phyloP scores from a whole-genome alignment of 2,888 invertebrate species.

The Sinotaia quadrata region DNA sequence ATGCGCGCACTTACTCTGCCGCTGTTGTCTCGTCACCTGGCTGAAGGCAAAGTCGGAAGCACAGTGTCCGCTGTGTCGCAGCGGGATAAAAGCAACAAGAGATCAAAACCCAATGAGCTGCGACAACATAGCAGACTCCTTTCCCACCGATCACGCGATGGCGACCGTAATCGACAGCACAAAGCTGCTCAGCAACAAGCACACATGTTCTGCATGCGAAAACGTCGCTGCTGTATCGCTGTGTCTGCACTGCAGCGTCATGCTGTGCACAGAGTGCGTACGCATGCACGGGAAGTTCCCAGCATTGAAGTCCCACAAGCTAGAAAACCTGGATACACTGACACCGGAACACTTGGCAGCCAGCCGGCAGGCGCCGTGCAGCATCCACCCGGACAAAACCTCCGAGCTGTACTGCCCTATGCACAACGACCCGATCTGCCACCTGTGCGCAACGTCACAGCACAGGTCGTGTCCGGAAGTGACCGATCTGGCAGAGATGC shows the following conservation, averaged over 20 bases:
- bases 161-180: neutral
- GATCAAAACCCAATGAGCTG: neutral
- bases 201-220: neutral
- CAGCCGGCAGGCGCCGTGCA: neutral
- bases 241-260: too few relatives aligned
- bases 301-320: neutral
- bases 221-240: neutral
- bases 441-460: neutral
- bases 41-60: neutral
- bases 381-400: neutral
- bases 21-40: constrained; percentile 8
- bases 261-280: constrained; percentile 7
- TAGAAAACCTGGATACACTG: neutral
- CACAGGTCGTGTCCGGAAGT: neutral
- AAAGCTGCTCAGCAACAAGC: neutral
- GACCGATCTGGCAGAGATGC: neutral
- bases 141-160: constrained; percentile 1
- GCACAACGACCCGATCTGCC: neutral
- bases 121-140: neutral
- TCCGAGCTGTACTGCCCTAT: constrained; percentile 12
- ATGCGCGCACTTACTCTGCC: constrained; percentile 11
- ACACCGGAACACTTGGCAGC: neutral
- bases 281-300: constrained; percentile 6
- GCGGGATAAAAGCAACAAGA: neutral
- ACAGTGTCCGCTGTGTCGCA: constrained; percentile 13